phyloP scores from a whole-genome alignment of 2,113 vertebrate genomes.

The Casuarius casuarius region DNA sequence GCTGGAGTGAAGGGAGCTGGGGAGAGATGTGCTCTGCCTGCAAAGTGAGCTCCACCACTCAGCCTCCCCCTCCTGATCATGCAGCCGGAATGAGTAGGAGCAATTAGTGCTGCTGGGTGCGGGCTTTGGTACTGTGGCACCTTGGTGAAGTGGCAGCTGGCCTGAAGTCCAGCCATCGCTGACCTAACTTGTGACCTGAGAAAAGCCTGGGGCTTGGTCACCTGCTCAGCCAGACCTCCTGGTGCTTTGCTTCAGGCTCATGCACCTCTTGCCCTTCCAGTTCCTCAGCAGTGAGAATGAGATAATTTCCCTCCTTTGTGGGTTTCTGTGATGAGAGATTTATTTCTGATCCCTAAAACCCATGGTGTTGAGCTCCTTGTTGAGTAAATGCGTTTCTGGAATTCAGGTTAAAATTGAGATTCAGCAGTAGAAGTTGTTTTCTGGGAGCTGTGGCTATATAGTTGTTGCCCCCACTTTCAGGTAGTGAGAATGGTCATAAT shows the following conservation, averaged over 20 bases:
- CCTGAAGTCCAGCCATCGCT: neutral
- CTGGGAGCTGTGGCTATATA: neutral
- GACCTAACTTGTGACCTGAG: neutral
- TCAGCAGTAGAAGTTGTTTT: too few species aligned
- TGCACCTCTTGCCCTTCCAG: neutral
- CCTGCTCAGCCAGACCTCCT: neutral
- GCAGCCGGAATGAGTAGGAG: neutral
- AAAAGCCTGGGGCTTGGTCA: neutral
- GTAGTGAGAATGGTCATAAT: neutral
- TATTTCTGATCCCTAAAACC: neutral
- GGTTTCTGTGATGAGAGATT: rapidly evolving
- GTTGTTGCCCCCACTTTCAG: neutral
- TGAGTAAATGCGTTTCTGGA: neutral
- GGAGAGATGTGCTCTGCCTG: neutral
- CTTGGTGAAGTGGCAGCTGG: neutral
- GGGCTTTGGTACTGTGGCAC: neutral
- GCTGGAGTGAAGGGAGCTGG: neutral
- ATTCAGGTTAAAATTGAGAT: neutral
- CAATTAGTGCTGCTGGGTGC: neutral
- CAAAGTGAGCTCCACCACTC: neutral
- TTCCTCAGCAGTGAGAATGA: neutral
- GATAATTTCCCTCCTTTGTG: rapidly evolving
- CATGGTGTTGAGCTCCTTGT: rapidly evolving
- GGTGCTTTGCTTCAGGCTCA: rapidly evolving
- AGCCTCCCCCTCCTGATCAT: neutral